phyloP scores from a whole-genome alignment of 2,888 invertebrate genomes.

The Nomada lathburiana region DNA sequence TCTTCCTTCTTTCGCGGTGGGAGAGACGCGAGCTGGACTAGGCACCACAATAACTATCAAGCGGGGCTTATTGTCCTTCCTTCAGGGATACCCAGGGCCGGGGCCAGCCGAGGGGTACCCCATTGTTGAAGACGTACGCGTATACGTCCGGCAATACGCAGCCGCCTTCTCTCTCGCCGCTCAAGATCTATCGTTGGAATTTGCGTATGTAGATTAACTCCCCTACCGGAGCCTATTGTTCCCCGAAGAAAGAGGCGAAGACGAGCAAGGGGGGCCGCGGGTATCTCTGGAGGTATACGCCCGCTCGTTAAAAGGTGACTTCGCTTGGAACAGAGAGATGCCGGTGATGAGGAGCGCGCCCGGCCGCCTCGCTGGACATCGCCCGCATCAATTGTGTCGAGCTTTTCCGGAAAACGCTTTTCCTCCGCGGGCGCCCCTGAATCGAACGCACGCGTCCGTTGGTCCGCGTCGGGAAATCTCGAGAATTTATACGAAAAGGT shows the following conservation, averaged over 20 bases:
- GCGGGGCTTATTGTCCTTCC: constrained; percentile 82
- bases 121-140: constrained; percentile 81
- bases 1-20: constrained; percentile 56
- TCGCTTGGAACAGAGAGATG: constrained; percentile 55
- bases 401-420: neutral
- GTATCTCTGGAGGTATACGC: constrained; percentile 60
- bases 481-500: neutral
- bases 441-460: neutral
- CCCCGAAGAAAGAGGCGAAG: constrained; percentile 68
- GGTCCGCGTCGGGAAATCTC: neutral
- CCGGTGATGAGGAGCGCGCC: constrained; percentile 62
- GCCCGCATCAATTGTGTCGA: neutral
- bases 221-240: constrained; percentile 78
- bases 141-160: constrained; percentile 66
- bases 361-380: neutral
- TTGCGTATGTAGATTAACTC: constrained; percentile 82
- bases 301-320: constrained; percentile 69
- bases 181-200: constrained; percentile 81
- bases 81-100: constrained; percentile 76
- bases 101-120: constrained; percentile 60
- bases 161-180: constrained; percentile 70
- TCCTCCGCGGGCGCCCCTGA: neutral
- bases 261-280: constrained; percentile 46
- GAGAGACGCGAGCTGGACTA: constrained; percentile 67
- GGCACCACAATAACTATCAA: constrained; percentile 82